Evolutionary conservation across 2,888 invertebrate genomes (phyloP), one percentile per base, ranked within the genome.

Genomic region (Esperia sulphurella): DNA sequence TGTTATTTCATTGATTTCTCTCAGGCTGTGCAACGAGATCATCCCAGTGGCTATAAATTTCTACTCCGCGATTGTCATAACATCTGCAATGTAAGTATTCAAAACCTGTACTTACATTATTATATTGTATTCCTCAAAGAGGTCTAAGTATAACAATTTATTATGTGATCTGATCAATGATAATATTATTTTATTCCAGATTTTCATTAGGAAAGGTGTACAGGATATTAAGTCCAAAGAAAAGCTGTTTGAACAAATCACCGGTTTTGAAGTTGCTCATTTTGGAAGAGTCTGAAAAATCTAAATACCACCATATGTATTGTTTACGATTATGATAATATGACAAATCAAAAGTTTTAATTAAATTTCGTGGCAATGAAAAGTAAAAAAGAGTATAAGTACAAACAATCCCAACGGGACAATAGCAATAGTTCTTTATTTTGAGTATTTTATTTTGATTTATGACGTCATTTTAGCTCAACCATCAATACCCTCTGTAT

Each of bases 1-100:
- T 93, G 96, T 59, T 96, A 95, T 91, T 93, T 98, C 59, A 98
- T 98, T 65, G 98, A 98, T 83, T 97, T 98, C 0, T 97, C 97
- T 0, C 98, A 98, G 79, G 94, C 98, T 0, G 97, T 98, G 0
- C 97, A 98, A 77, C 97, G 96, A 13, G 94, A 95, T 58, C 97
- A 98, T 86, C 97, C 97, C 4, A 92, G 94, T 69, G 96, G 97
- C 0, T 86, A 97, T 51, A 93, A 95, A 61, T 98, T 98, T 77
- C 89, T 98, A 9, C 86, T 95, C 61, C 93, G 96, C 58, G 98
- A 98, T 79, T 97, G 97, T 73, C 91, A 91, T 48, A 98, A 98
- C 75, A 93, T 98, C 55, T 93, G 87, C 50, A 92, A 92, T 77
- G 96, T 95, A 83, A 90, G 91, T 84, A 52, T 52, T 45, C 41